Evolutionary conservation across 2,888 invertebrate species (phyloP), one percentile per base, ranked within the genome.

Genomic region (Acrobasis suavella): DNA sequence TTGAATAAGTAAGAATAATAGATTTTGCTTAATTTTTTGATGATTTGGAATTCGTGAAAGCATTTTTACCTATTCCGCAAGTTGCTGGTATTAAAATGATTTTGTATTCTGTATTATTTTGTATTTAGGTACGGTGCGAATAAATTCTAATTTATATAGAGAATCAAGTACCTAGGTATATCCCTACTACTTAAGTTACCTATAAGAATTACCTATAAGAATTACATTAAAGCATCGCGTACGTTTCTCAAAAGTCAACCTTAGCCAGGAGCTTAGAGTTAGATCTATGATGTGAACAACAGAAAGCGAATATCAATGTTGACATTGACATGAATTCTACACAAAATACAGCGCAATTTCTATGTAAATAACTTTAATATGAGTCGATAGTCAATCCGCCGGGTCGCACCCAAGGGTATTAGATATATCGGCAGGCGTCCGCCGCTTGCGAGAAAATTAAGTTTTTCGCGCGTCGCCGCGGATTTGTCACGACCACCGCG

Each of bases 391-490:
- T 51, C 51, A 17, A 42, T 42, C 56, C 38, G 17, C 17, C 56
- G 56, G 56, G 54, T 9, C 37, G 37, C 22, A 1, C 51, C 42
- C 60, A 16, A n/a, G 51, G 16, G 51, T 16, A 17, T 60, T n/a
- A 51, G 60, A 52, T 51, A 52, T 60, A 51, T 42, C 51, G 60
- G 17, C 51, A 38, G 16, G 50, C 58, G 59, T 38, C 15, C 10
- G 49, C 51, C 60, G 51, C 39, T n/a, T 5, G 15, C 55, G 59
- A 22, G 60, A 52, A 60, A 60, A 60, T 60, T 60, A 60, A 60
- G 60, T 60, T 60, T 60, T 60, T 60, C 60, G 22, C 60, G 51
- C 51, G 51, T 60, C 60, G 17, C 39, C 22, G 51, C 60, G 60
- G 60, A 52, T 60, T 51, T 60, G 39, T 60, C 60, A 39, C 17